These are phyloP conservation scores for Semicossyphus pulcher DNA, from an alignment of 2,113 vertebrate species.

Conservation along the genomic window DNA sequence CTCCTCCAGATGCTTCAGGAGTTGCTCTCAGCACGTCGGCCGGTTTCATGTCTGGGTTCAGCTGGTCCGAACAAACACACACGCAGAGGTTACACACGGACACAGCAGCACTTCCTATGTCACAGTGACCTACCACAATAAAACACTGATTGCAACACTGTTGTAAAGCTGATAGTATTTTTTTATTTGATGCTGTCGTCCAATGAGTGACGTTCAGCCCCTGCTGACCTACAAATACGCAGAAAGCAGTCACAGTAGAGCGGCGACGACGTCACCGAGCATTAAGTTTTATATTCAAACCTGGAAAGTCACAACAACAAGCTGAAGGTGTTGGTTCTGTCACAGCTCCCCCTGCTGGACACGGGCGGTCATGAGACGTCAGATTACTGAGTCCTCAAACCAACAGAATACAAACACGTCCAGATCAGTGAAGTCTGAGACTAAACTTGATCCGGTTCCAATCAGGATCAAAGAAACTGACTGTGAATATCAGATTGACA, in stretches of 20 bases:
- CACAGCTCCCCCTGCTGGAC: background rate
- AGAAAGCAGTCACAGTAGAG: background rate
- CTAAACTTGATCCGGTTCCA: too few species aligned
- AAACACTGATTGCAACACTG: slow-evolving; percentile 17
- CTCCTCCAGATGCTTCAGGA: too few species aligned
- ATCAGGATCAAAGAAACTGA: too few species aligned
- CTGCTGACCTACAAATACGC: background rate
- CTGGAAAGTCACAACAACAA: background rate
- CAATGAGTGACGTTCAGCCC: slow-evolving; percentile 10
- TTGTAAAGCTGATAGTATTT: slow-evolving; percentile 1
- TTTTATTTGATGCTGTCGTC: background rate
- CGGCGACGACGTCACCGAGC: background rate
- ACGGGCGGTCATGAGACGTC: too few species aligned
- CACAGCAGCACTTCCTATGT: slow-evolving; percentile 6
- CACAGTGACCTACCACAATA: background rate
- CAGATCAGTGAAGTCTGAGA: too few species aligned
- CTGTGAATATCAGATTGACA: too few species aligned
- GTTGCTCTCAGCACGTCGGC: too few species aligned
- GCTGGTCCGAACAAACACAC: background rate
- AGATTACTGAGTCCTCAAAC: too few species aligned
- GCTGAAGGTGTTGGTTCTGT: background rate
- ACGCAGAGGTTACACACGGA: background rate
- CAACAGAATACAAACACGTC: too few species aligned
- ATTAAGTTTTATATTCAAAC: background rate
- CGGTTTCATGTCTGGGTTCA: too few species aligned